Evolutionary conservation across 2,113 vertebrate species (phyloP), one percentile per base, ranked within the genome.

Genomic region (Stomatorhinus ivindoensis): DNA sequence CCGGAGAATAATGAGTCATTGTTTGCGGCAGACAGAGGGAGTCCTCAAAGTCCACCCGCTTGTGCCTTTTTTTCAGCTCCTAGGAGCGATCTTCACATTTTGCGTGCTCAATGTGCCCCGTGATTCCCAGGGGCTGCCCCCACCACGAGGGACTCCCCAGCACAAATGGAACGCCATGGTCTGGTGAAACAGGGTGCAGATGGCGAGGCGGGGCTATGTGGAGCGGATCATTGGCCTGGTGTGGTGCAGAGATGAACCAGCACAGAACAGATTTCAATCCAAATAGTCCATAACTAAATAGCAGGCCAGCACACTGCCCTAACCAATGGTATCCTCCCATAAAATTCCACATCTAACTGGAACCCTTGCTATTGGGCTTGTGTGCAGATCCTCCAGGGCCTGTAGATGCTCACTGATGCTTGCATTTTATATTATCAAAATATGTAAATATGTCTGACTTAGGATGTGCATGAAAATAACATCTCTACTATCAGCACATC

Each of bases 1-100:
- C 86, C 19, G 24, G 3, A 87, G 86, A 90, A 89, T 87, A 80
- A 90, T 87, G 85, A 90, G 35, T 87, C 89, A 90, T 82, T 82
- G 85, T 87, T 87, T 87, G 31, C 21, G 15, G 61, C 65, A 73
- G 53, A 50, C 27, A 58, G 46, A 48, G 17, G 21, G 39, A 86
- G 82, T 48, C 9, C 89, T 87, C 61, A 82, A 87, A 27, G 13
- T 51, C 50, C 85, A 69, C 89, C 89, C 53, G 76, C 58, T 90
- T 80, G 69, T 44, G 61, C 21, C 13, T 35, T 90, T 65, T 47
- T 85, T 85, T 9, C n/a, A 42, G 73, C 21, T 6, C 65, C 69
- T 73, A 31, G 19, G 35, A 86, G 21, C 7, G 76, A 35, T 55
- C 48, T 83, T 58, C 76, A 55, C 61, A 73, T 69, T 73, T 46